Percentiles rank a stretch among this genome's conserved stretches.
Evolutionary conservation across 1,140 invertebrate species (phyloP).

Genomic region (Hylaeus anthracinus): DNA sequence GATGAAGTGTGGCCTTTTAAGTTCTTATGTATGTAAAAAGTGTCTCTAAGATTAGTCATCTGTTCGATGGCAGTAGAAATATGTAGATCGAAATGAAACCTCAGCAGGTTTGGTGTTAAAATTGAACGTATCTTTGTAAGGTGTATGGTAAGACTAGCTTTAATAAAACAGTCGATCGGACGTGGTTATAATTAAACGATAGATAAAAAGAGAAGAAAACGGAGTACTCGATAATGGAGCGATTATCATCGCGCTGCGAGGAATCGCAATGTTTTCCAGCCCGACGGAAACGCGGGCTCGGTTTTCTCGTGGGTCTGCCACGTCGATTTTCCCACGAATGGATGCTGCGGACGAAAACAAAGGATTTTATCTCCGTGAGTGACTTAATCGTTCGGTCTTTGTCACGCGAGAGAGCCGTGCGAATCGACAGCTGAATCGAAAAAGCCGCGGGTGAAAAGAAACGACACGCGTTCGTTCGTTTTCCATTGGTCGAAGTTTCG

Average conservation of each 20-base stretch:
- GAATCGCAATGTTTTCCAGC: not conserved
- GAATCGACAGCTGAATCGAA: not conserved
- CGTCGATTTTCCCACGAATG: not conserved
- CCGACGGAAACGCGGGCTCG: too few species aligned
- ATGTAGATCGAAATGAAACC: too few species aligned
- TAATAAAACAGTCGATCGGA: conserved; percentile 3
- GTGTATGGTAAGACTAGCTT: not conserved
- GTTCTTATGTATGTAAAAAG: too few species aligned
- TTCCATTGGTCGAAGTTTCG: not conserved
- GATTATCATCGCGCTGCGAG: not conserved
- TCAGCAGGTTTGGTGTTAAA: too few species aligned
- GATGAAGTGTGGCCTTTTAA: too few species aligned
- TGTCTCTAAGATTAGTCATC: too few species aligned
- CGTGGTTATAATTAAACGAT: conserved; percentile 21
- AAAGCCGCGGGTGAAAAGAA: not conserved
- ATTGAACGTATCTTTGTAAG: too few species aligned
- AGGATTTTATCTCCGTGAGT: not conserved
- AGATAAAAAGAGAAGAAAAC: not conserved
- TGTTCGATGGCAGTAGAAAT: too few species aligned
- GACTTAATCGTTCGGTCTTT: not conserved
- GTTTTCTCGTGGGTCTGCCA: too few species aligned
- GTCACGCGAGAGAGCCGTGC: not conserved
- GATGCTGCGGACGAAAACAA: not conserved
- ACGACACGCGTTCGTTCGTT: not conserved
- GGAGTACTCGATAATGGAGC: not conserved